phyloP scores from a whole-genome alignment of 2,797 vertebrate species.

The Triplophysa yarkandensis region DNA sequence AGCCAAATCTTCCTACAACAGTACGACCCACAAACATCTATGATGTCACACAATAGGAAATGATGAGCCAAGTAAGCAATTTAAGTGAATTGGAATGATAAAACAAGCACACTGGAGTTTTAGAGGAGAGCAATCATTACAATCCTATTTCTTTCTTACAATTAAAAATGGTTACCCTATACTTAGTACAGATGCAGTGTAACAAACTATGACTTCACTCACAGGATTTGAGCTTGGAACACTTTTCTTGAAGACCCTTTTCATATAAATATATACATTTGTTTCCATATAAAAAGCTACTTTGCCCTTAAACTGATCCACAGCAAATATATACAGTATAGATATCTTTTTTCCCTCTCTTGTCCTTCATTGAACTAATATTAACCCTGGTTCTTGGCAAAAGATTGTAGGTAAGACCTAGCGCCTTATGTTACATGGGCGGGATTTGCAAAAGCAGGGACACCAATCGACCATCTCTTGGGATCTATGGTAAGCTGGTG shows the following conservation, averaged over 20 bases:
- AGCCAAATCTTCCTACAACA: neutral
- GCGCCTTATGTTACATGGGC: constrained; percentile 37
- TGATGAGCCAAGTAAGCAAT: neutral
- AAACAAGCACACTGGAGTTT: neutral
- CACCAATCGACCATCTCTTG: neutral
- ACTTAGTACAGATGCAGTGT: constrained; percentile 55
- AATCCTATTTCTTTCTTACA: constrained; percentile 58
- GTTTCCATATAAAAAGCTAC: constrained; percentile 63
- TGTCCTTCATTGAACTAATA: constrained; percentile 28
- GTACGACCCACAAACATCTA: neutral
- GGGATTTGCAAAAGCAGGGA: constrained; percentile 16
- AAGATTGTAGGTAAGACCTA: constrained; percentile 53
- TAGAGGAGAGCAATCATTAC: constrained; percentile 42
- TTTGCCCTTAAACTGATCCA: constrained; percentile 58
- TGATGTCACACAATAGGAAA: constrained; percentile 19
- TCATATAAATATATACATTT: constrained; percentile 71
- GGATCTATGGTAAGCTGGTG: constrained; percentile 86
- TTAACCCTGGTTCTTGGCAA: constrained; percentile 51
- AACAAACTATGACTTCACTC: constrained; percentile 37
- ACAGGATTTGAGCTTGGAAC: constrained; percentile 42
- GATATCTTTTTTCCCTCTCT: constrained; percentile 23
- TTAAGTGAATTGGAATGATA: constrained; percentile 6
- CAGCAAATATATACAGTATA: constrained; percentile 65
- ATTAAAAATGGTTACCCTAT: constrained; percentile 53
- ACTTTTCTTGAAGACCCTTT: constrained; percentile 60